Conservation (phyloP, 2,113 vertebrate species). For the Mus musculus region DNA sequence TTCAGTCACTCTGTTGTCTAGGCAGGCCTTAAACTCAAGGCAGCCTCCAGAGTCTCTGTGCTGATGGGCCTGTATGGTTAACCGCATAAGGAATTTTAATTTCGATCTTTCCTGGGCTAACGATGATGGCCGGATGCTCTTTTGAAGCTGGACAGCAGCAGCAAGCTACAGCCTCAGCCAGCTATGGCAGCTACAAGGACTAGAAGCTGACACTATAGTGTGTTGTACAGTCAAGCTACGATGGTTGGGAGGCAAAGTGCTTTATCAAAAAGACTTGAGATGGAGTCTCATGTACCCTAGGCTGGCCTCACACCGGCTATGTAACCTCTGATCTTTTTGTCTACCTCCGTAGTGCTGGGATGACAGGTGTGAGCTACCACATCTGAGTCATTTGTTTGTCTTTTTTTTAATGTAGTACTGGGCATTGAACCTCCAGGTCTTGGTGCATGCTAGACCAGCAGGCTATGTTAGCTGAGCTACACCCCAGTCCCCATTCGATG, state of each 20-base stretch:
- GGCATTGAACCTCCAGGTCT: background rate
- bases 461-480: background rate
- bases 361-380: background rate
- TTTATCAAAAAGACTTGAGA: background rate
- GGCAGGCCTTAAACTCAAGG: background rate
- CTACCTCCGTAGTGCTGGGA: background rate
- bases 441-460: background rate
- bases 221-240: background rate
- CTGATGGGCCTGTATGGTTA: background rate
- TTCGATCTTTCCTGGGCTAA: background rate
- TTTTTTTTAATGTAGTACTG: background rate
- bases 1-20: background rate
- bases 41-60: background rate
- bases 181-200: background rate
- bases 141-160: background rate
- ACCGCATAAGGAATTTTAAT: background rate
- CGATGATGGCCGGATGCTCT: background rate
- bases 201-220: background rate
- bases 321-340: background rate
- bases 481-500: background rate
- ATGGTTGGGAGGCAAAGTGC: background rate
- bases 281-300: background rate
- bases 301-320: background rate
- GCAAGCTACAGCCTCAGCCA: background rate
- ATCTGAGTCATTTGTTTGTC: background rate